phyloP scores from a whole-genome alignment of 2,113 vertebrate species.

The Anhinga anhinga region DNA sequence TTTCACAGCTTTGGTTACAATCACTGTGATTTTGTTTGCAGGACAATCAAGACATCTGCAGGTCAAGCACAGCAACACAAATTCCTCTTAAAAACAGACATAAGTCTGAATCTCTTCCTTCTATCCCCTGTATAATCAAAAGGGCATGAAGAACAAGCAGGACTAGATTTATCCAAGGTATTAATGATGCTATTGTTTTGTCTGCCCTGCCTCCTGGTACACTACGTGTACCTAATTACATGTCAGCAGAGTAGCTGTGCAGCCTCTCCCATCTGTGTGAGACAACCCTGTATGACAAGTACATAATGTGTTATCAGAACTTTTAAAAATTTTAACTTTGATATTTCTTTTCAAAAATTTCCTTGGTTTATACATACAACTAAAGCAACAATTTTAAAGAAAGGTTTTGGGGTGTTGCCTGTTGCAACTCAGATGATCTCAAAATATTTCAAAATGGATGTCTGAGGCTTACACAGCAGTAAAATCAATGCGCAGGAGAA shows the following conservation, averaged over 20 bases:
- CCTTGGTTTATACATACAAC: background rate
- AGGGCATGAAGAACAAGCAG: background rate
- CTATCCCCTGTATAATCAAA: background rate
- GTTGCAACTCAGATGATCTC: background rate
- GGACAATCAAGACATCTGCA: background rate
- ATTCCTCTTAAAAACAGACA: background rate
- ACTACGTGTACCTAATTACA: rapidly evolving
- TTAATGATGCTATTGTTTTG: background rate
- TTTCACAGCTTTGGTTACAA: background rate
- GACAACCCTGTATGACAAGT: background rate
- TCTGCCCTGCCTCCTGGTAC: background rate
- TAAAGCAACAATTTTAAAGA: background rate
- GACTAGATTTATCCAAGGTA: background rate
- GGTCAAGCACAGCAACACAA: background rate
- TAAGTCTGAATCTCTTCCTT: background rate
- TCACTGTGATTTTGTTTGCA: background rate
- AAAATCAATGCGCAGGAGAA: background rate
- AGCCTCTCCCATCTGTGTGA: background rate
- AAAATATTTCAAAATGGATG: background rate
- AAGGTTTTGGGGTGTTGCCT: background rate
- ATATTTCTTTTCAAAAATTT: background rate
- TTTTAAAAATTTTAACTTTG: background rate
- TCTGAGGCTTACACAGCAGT: background rate
- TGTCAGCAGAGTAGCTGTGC: background rate
- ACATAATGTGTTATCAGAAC: background rate